Evolutionary conservation across 2,113 vertebrate genomes (phyloP).

Genomic region (Oreocharis arfaki): DNA sequence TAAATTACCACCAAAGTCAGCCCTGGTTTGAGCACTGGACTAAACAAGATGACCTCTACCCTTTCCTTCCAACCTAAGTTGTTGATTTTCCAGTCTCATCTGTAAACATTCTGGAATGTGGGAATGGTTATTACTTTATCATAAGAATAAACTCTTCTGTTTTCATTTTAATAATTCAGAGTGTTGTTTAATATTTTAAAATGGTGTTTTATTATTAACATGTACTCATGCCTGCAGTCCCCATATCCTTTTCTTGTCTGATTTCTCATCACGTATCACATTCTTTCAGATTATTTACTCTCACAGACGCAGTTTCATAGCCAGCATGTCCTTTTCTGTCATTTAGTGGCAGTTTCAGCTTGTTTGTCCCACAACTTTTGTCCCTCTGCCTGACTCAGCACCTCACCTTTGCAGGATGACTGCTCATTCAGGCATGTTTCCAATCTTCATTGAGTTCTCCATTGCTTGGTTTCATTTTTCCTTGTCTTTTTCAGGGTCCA

Average conservation of each 20-base stretch:
- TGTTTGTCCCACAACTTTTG: not conserved
- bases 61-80: not conserved
- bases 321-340: not conserved
- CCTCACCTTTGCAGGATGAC: not conserved
- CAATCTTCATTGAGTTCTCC: not conserved
- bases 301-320: not conserved
- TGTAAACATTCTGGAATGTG: not conserved
- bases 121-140: not conserved
- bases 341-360: not conserved
- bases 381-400: not conserved
- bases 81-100: not conserved
- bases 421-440: not conserved
- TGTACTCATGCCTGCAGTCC: not conserved
- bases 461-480: not conserved
- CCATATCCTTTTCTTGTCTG: not conserved
- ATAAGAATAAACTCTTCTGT: not conserved
- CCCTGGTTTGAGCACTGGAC: not conserved
- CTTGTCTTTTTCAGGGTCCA: not conserved
- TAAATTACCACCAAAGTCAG: not conserved
- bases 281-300: not conserved
- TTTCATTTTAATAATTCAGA: conserved; percentile 45
- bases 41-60: not conserved
- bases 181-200: conserved; percentile 16
- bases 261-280: not conserved
- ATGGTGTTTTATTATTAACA: not conserved